Evolutionary conservation across 2,797 vertebrate species (phyloP), one percentile per base, ranked within the genome.

Genomic region (Tragelaphus eurycerus): DNA sequence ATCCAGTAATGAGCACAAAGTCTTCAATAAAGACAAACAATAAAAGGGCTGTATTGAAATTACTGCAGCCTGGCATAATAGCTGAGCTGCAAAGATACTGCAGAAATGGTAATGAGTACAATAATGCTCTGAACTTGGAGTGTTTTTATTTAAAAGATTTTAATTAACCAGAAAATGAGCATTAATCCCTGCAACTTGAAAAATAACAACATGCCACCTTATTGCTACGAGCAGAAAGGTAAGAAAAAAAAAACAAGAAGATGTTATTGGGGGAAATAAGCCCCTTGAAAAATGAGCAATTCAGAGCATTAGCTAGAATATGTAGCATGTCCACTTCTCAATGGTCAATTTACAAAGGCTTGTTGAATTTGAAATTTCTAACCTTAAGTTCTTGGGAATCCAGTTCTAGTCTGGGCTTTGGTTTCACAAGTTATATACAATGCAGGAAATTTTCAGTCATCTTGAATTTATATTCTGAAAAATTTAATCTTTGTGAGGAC

Each of bases 1-100:
- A 98, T 99, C 99, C 98, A 99, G 95, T 98, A 99, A 98, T 29
- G 98, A 99, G 89, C 98, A 99, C 97, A 99, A 98, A 9, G 98
- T 99, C 99, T 99, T 95, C 81, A 98, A 98, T 95, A 97, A 87
- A 97, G 98, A 96, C 97, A 46, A 98, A 96, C n/a, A 96, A 96
- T 46, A 96, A 79, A 98, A 87, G 98, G 52, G 34, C 87, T 96
- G 96, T 96, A 98, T 94, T 93, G 85, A 96, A 98, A 93, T 96
- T 57, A 82, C 97, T 52, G 90, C 79, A 96, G 98, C 79, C 55
- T 86, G 67, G 92, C 97, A 97, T 93, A 94, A 96, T 46, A 92
- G 93, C 96, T 93, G 90, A 87, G 90, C 89, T 54, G 86, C 86
- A 71, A 64, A 97, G 93, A 98, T 96, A 94, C 97, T 78, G 62